A percentile compares a stretch with the other conserved stretches of the same genome.
These are phyloP conservation scores for Rana temporaria DNA, from an alignment of 2,113 vertebrate genomes.

Conservation along the genomic window DNA sequence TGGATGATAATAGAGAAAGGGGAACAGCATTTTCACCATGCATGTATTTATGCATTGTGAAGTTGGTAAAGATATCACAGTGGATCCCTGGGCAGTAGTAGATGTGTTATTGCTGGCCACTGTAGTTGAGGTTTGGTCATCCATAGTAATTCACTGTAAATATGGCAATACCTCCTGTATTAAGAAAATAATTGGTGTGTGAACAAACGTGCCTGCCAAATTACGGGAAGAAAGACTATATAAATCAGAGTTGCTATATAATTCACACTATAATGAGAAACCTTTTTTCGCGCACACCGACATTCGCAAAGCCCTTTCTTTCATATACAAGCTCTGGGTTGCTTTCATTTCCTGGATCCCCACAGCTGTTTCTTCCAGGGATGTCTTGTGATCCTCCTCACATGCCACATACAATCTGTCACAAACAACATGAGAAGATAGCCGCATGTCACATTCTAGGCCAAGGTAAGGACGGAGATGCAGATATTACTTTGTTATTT, in stretches of 20 bases:
- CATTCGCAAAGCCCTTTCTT: conserved; percentile 23
- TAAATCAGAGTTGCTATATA: conserved; percentile 9
- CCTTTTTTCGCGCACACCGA: not conserved
- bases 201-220: not conserved
- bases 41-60: too few species aligned
- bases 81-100: too few species aligned
- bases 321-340: conserved; percentile 19
- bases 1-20: too few species aligned
- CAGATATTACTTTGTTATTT: not conserved
- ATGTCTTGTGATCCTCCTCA: conserved; percentile 9
- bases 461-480: not conserved
- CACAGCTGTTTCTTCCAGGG: not conserved
- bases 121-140: too few species aligned
- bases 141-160: too few species aligned
- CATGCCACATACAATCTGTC: not conserved
- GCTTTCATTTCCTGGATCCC: conserved; percentile 13
- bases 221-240: not conserved
- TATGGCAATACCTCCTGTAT: too few species aligned
- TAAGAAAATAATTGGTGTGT: too few species aligned
- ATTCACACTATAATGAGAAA: conserved; percentile 1
- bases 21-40: too few species aligned
- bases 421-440: not conserved
- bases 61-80: too few species aligned
- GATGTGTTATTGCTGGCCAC: too few species aligned
- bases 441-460: conserved; percentile 11